Conservation (phyloP, 2,797 vertebrate genomes). For the Falco peregrinus region DNA sequence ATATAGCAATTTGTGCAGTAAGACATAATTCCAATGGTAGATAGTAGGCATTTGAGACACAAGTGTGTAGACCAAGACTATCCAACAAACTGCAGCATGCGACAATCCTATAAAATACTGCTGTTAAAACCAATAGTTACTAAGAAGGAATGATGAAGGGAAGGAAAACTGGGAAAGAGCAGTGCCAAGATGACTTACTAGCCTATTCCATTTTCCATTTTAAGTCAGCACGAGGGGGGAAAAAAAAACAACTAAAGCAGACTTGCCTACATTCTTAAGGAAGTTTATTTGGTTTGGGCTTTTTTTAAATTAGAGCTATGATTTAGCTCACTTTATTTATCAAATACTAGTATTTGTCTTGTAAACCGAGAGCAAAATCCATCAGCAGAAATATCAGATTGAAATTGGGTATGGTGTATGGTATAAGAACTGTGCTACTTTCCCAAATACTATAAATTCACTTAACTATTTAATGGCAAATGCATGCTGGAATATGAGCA, state of each 20-base stretch:
- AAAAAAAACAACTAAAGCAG: neutral
- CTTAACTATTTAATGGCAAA: neutral
- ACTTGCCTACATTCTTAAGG: neutral
- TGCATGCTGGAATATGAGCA: neutral
- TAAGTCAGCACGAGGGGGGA: neutral
- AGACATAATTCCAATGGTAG: neutral
- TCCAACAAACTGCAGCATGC: neutral
- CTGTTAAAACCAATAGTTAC: neutral
- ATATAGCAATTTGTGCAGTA: neutral
- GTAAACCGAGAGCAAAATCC: neutral
- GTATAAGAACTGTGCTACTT: neutral
- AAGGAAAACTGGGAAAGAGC: neutral
- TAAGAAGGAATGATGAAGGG: neutral
- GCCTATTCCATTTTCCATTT: neutral
- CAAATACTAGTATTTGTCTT: neutral
- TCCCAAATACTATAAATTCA: neutral
- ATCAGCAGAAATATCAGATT: neutral
- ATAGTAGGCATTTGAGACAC: neutral
- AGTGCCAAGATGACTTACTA: neutral
- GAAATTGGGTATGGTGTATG: neutral
- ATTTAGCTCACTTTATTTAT: neutral
- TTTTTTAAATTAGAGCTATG: neutral
- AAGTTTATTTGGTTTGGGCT: neutral
- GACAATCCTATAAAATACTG: neutral
- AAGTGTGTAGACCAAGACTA: neutral